A percentile compares a stretch with the other conserved stretches of the same genome.
Evolutionary conservation across 2,888 invertebrate genomes (phyloP).

Genomic region (Machimus atricapillus): DNA sequence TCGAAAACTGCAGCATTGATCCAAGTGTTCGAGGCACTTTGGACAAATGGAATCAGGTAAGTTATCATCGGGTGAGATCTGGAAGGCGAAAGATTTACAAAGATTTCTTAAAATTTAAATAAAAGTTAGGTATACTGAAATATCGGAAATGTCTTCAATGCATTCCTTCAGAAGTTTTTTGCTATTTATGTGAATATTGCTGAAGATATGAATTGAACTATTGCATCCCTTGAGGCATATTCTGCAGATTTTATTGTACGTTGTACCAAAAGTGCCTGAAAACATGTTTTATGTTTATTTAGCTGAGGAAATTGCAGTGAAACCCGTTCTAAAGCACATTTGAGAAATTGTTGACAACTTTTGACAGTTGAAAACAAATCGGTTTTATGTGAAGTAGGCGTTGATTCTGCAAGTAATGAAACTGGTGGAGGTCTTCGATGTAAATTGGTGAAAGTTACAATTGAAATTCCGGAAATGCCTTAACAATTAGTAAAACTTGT

Average conservation of each 20-base stretch:
- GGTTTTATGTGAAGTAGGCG: not conserved
- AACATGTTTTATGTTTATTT: not conserved
- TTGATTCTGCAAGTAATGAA: not conserved
- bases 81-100: not conserved
- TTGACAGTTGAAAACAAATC: not conserved
- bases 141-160: not conserved
- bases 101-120: not conserved
- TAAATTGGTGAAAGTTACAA: not conserved
- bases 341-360: not conserved
- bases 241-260: not conserved
- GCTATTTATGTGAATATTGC: not conserved
- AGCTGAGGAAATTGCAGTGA: not conserved
- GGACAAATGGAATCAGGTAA: not conserved
- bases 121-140: not conserved
- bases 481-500: not conserved
- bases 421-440: not conserved
- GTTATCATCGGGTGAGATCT: not conserved
- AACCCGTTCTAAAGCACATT: not conserved
- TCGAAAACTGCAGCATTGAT: not conserved
- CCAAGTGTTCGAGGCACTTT: not conserved
- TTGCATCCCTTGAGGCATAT: not conserved
- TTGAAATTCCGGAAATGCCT: not conserved
- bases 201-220: not conserved
- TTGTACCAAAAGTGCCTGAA: not conserved
- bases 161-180: slow-evolving; percentile 1